Conservation (phyloP, 2,888 invertebrate species). For the Ectemnius continuus region DNA sequence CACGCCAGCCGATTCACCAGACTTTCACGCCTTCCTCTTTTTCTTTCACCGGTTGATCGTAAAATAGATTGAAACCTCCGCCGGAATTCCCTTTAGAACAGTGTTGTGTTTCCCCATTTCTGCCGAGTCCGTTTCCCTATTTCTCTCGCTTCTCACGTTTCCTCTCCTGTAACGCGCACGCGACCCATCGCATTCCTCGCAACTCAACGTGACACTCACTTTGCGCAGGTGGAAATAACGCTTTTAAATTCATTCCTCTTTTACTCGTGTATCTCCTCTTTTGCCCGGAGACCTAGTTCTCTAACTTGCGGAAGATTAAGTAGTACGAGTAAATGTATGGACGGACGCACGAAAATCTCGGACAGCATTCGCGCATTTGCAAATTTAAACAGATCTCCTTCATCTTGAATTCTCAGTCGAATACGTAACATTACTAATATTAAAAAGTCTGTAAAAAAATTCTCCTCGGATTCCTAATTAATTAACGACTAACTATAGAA, state of each 20-base stretch:
- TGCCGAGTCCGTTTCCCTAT: background rate
- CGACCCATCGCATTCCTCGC: background rate
- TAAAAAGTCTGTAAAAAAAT: no score
- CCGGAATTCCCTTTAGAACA: no score
- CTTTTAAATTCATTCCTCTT: no score
- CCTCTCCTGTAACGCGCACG: background rate
- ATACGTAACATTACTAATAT: no score
- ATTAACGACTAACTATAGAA: no score
- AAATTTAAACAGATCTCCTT: no score
- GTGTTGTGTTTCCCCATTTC: constrained; percentile 44
- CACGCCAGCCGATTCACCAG: constrained; percentile 59
- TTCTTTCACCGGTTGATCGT: constrained; percentile 36
- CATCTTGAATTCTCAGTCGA: no score
- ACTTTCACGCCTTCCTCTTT: constrained; percentile 46
- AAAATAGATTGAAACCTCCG: constrained; percentile 57
- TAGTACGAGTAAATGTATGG: background rate
- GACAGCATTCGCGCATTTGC: background rate
- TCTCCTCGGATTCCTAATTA: no score
- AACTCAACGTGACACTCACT: no score
- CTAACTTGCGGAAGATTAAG: constrained; percentile 2
- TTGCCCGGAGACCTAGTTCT: background rate
- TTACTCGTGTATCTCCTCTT: no score
- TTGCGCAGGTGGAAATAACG: no score
- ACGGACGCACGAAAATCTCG: constrained; percentile 2
- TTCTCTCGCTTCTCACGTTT: background rate